These are phyloP conservation scores for Erpobdella octoculata DNA, from an alignment of 2,888 invertebrate species.

Conservation along the genomic window DNA sequence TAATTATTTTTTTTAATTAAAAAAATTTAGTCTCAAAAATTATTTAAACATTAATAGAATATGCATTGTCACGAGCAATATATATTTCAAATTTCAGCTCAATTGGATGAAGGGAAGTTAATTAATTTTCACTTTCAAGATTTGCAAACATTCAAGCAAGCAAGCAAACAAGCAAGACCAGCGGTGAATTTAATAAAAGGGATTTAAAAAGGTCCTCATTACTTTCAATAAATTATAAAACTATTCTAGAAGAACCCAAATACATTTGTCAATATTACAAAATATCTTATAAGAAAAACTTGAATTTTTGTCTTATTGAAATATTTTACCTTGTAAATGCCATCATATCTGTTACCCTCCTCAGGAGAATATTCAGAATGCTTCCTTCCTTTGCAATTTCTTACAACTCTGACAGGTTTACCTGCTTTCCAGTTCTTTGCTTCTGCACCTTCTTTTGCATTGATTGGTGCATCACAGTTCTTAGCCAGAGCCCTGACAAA, in stretches of 20 bases:
- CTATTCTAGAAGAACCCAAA: too few species aligned
- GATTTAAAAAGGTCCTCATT: too few species aligned
- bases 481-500: slow-evolving; percentile 68
- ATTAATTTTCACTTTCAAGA: too few species aligned
- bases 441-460: slow-evolving; percentile 63
- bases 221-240: too few species aligned
- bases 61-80: neutral
- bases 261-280: neutral
- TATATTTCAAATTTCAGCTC: too few species aligned
- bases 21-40: too few species aligned
- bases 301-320: neutral
- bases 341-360: slow-evolving; percentile 69
- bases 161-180: too few species aligned
- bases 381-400: slow-evolving; percentile 67
- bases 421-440: slow-evolving; percentile 67
- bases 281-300: neutral
- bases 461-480: slow-evolving; percentile 64
- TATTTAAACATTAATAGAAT: neutral
- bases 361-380: slow-evolving; percentile 72
- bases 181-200: too few species aligned
- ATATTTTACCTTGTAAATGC: slow-evolving; percentile 65
- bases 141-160: too few species aligned
- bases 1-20: too few species aligned
- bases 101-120: too few species aligned
- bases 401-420: slow-evolving; percentile 69